phyloP scores from a whole-genome alignment of 2,797 vertebrate genomes.

The Spinibarbus caldwelli region DNA sequence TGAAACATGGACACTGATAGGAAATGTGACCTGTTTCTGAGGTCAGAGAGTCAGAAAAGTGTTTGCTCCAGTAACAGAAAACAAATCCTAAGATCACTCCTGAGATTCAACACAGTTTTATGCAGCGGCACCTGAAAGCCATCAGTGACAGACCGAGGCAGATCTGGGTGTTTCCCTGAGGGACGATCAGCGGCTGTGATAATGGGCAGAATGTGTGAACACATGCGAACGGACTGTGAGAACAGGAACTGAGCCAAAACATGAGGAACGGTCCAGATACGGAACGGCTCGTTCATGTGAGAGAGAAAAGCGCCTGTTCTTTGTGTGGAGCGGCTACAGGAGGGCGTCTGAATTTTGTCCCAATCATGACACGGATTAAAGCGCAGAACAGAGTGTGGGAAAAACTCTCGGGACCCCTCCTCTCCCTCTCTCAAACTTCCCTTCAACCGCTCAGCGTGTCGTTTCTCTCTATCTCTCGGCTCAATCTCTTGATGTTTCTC shows the following conservation, averaged over 20 bases:
- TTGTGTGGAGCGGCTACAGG: slow-evolving; percentile 46
- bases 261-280: background rate
- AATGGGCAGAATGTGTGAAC: slow-evolving; percentile 40
- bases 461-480: slow-evolving; percentile 60
- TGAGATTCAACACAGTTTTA: background rate
- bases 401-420: slow-evolving; percentile 61
- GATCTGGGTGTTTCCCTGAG: slow-evolving; percentile 40
- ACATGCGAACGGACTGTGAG: slow-evolving; percentile 41
- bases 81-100: background rate
- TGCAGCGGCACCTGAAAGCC: background rate
- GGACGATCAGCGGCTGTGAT: background rate
- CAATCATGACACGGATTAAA: slow-evolving; percentile 86
- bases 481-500: slow-evolving; percentile 57
- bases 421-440: slow-evolving; percentile 60
- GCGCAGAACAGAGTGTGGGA: slow-evolving; percentile 79
- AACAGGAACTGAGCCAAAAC: slow-evolving; percentile 24
- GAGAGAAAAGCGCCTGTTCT: slow-evolving; percentile 2
- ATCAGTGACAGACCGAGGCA: background rate
- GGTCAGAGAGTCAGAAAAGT: background rate
- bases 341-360: slow-evolving; percentile 82
- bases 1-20: background rate
- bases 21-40: background rate
- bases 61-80: background rate
- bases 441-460: slow-evolving; percentile 16
- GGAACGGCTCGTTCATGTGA: slow-evolving; percentile 10